Evolutionary conservation across 1,140 invertebrate species (phyloP).

Genomic region (Euglossa dilemma): DNA sequence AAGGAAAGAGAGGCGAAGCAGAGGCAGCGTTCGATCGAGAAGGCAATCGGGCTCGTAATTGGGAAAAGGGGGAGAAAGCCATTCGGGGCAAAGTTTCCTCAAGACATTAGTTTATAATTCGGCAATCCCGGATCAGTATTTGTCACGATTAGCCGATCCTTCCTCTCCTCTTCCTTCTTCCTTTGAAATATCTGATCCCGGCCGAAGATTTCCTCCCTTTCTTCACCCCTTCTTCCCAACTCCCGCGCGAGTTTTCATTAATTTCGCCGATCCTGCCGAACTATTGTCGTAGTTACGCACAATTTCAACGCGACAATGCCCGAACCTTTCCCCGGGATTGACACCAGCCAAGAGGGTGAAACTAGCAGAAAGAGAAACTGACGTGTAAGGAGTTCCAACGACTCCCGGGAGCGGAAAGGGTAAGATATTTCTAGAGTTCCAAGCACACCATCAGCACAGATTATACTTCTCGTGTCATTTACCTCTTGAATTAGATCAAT

Average conservation of each 20-base stretch:
- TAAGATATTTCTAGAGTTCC: slow-evolving; percentile 56
- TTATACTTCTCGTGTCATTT: slow-evolving; percentile 76
- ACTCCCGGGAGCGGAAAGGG: slow-evolving; percentile 35
- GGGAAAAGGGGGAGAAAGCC: slow-evolving; percentile 56
- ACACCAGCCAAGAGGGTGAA: slow-evolving; percentile 52
- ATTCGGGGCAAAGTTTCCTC: slow-evolving; percentile 73
- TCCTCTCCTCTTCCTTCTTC: slow-evolving; percentile 41
- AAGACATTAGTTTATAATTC: slow-evolving; percentile 82
- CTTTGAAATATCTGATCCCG: slow-evolving; percentile 59
- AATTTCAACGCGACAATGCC: slow-evolving; percentile 78
- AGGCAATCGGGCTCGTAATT: slow-evolving; percentile 47
- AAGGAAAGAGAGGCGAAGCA: background rate
- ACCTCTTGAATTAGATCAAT: slow-evolving; percentile 70
- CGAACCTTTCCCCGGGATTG: slow-evolving; percentile 61
- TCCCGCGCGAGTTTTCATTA: slow-evolving; percentile 78
- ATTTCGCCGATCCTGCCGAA: slow-evolving; percentile 77
- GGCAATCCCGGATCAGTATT: slow-evolving; percentile 82
- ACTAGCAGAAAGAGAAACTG: slow-evolving; percentile 42
- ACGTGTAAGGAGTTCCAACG: slow-evolving; percentile 59
- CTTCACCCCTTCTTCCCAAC: slow-evolving; percentile 65
- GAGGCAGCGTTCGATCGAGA: slow-evolving; percentile 20
- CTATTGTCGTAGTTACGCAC: slow-evolving; percentile 80
- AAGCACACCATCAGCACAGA: slow-evolving; percentile 58
- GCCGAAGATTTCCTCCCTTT: slow-evolving; percentile 62
- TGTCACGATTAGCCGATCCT: slow-evolving; percentile 81